Percentiles rank a stretch among this genome's conserved stretches.
phyloP scores from a whole-genome alignment of 1,140 invertebrate species.

The Drosophila sproati region DNA sequence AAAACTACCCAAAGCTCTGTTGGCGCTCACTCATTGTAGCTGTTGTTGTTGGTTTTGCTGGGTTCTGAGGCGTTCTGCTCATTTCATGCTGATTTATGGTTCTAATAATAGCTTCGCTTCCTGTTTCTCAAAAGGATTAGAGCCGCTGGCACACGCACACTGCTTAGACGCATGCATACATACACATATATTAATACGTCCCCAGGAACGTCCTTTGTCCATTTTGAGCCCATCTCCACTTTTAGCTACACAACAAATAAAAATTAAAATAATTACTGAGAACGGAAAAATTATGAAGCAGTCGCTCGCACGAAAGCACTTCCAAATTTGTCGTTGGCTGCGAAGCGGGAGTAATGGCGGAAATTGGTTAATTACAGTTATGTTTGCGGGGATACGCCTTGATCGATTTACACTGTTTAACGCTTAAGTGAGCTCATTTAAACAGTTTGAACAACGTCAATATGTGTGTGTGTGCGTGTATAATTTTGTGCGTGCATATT shows the following conservation, averaged over 20 bases:
- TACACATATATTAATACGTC: conserved; percentile 30
- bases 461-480: conserved; percentile 12
- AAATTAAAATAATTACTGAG: conserved; percentile 70
- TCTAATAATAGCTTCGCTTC: conserved; percentile 84
- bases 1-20: conserved; percentile 40
- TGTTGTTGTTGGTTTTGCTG: conserved; percentile 35
- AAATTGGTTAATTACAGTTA: conserved; percentile 79
- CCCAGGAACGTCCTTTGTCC: conserved; percentile 34
- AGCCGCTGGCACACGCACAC: conserved; percentile 41
- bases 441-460: conserved; percentile 26
- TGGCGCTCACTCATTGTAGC: conserved; percentile 36
- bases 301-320: conserved; percentile 47
- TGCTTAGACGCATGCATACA: conserved; percentile 28
- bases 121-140: conserved; percentile 78
- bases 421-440: conserved; percentile 65
- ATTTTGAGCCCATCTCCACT: conserved; percentile 35
- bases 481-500: not conserved
- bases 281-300: conserved; percentile 62
- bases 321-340: conserved; percentile 25
- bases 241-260: conserved; percentile 47
- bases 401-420: conserved; percentile 77
- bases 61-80: conserved; percentile 71
- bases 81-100: conserved; percentile 84
- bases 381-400: conserved; percentile 67
- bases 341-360: conserved; percentile 22